Conservation (phyloP, 1,140 invertebrate species). For the Eupeodes corollae region DNA sequence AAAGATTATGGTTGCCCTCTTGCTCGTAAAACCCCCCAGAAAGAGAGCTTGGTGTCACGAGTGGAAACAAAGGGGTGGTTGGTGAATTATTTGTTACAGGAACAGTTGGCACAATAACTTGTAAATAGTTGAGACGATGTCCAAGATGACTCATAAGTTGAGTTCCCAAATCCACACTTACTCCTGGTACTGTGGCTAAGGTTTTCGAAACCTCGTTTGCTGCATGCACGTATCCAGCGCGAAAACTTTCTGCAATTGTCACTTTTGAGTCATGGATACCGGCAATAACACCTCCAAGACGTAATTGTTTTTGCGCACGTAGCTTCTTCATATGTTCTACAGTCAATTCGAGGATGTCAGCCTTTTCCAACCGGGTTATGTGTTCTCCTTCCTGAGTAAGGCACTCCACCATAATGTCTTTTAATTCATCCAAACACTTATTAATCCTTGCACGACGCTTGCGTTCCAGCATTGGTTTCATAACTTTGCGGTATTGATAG, state of each 20-base stretch:
- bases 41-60: neutral
- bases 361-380: conserved; percentile 79
- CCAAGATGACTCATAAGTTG: conserved; percentile 80
- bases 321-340: conserved; percentile 71
- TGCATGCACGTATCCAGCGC: conserved; percentile 70
- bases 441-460: conserved; percentile 83
- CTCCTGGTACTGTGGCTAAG: conserved; percentile 68
- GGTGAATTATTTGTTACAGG: conserved; percentile 4
- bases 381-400: conserved; percentile 55
- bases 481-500: conserved; percentile 51
- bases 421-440: conserved; percentile 73
- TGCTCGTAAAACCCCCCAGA: no score
- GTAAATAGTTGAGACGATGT: conserved; percentile 56
- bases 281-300: conserved; percentile 11
- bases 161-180: conserved; percentile 75
- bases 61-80: neutral
- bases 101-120: conserved; percentile 31
- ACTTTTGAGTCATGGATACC: conserved; percentile 32
- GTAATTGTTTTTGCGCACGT: conserved; percentile 51
- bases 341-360: conserved; percentile 80
- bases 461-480: conserved; percentile 74
- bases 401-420: conserved; percentile 59
- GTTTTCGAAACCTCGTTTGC: conserved; percentile 64
- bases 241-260: conserved; percentile 51
- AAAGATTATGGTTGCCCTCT: conserved; percentile 2